Evolutionary conservation across 1,140 invertebrate genomes (phyloP).

Genomic region (Brachionus asplanchnoidis): DNA sequence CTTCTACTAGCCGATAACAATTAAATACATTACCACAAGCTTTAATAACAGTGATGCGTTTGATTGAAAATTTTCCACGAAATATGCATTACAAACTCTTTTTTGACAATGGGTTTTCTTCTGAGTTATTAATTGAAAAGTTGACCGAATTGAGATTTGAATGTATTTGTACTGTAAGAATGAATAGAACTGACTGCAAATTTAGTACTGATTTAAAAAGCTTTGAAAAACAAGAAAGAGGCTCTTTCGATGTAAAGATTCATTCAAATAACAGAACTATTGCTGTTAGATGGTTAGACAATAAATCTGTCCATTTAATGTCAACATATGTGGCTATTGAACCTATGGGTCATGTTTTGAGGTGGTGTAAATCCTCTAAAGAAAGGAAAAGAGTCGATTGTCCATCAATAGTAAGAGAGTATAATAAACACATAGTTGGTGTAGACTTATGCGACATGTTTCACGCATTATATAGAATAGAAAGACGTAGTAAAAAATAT

Average conservation of each 20-base stretch:
- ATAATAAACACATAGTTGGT: constrained; percentile 59
- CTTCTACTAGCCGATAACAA: constrained; percentile 12
- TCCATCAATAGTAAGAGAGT: constrained; percentile 56
- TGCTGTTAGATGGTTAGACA: constrained; percentile 56
- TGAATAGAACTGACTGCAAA: constrained; percentile 38
- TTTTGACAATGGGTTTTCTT: constrained; percentile 53
- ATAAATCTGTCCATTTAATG: constrained; percentile 54
- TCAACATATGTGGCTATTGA: constrained; percentile 51
- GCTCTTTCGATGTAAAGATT: constrained; percentile 45
- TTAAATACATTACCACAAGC: constrained; percentile 9
- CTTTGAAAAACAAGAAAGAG: constrained; percentile 45
- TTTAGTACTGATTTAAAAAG: constrained; percentile 45
- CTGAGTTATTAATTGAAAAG: constrained; percentile 43
- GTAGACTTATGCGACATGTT: constrained; percentile 57
- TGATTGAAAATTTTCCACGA: constrained; percentile 49
- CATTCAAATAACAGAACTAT: constrained; percentile 45
- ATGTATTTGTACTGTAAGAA: constrained; percentile 53
- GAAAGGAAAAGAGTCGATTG: constrained; percentile 50
- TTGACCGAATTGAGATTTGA: constrained; percentile 45
- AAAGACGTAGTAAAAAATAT: too few species aligned
- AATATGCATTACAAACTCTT: constrained; percentile 51
- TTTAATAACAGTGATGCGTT: constrained; percentile 46
- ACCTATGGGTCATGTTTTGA: constrained; percentile 47
- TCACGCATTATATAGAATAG: too few species aligned
- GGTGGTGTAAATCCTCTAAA: constrained; percentile 48